Evolutionary conservation across 2,888 invertebrate genomes (phyloP).

Genomic region (Ceraclea dissimilis): DNA sequence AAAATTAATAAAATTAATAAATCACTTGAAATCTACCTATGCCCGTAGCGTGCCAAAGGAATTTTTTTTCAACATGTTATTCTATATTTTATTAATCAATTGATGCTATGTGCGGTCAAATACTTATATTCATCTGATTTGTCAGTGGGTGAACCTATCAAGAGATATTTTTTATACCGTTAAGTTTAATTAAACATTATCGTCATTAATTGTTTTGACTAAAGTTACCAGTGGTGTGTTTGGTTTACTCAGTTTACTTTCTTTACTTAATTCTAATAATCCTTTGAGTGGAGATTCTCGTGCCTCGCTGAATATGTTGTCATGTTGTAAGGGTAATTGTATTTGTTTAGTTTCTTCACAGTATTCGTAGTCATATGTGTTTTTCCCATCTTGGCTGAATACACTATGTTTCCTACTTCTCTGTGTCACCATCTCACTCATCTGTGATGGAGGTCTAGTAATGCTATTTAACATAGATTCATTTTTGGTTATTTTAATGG

Average conservation of each 20-base stretch:
- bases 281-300: slow-evolving; percentile 22
- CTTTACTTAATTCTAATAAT: slow-evolving; percentile 14
- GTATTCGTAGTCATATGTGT: slow-evolving; percentile 21
- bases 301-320: slow-evolving; percentile 21
- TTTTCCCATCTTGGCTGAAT: slow-evolving; percentile 18
- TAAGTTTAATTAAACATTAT: too few relatives aligned
- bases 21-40: too few relatives aligned
- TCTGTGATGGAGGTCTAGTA: slow-evolving; percentile 15
- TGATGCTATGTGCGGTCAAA: too few relatives aligned
- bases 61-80: too few relatives aligned
- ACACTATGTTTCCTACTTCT: slow-evolving; percentile 16
- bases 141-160: too few relatives aligned
- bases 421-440: slow-evolving; percentile 5
- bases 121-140: too few relatives aligned
- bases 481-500: not conserved
- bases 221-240: not conserved
- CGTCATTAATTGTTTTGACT: too few relatives aligned
- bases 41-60: too few relatives aligned
- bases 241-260: not conserved
- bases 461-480: not conserved
- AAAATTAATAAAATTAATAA: too few relatives aligned
- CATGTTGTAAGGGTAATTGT: slow-evolving; percentile 18
- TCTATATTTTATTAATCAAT: too few relatives aligned
- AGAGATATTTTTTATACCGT: too few relatives aligned
- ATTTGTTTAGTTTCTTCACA: slow-evolving; percentile 26